Evolutionary conservation across 2,888 invertebrate genomes (phyloP), one percentile per base, ranked within the genome.

Genomic region (Ametastegia equiseti): DNA sequence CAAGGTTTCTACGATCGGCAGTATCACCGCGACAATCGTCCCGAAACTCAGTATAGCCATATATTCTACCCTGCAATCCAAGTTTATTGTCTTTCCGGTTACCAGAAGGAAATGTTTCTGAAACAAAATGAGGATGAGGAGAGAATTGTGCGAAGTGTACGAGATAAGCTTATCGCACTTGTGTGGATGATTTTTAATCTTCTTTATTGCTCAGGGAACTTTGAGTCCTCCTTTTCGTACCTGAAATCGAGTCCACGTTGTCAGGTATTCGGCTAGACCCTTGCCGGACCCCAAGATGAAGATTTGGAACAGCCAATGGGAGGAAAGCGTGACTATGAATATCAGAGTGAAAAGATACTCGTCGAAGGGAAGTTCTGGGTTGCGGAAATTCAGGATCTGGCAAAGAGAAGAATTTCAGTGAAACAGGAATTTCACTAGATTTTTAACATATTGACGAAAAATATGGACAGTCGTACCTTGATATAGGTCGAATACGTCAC

Each of bases 301-400:
- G 15, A 77, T 23, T 77, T 77, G 77, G 30, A n/a, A 19, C 3
- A 77, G 30, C 77, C 77, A 77, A 39, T 77, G 77, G 2, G 54
- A 27, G 13, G 45, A 33, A 13, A 57, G 36, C 4, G 42, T 33
- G 77, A 54, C 47, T 57, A 77, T 33, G 27, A 77, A 77, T 36
- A 77, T 77, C 15, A 77, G 39, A 15, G 77, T 57, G 27, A 77
- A 57, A 7, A 77, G 77, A 36, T 77, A 77, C 39, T 77, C 57
- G 57, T 77, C 77, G 77, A 77, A 77, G n/a, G 54, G 77, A 15
- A 77, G 77, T 30, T 57, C 57, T 36, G 77, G 77, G n/a, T 54
- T 39, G 2, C 11, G 4, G 11, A 77, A 77, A 45, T 77, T 57
- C 6, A 57, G 77, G 54, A 77, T n/a, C 57, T 77, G 57, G 9